Evolutionary conservation across 2,797 vertebrate species (phyloP).

Genomic region (Argentina silus): DNA sequence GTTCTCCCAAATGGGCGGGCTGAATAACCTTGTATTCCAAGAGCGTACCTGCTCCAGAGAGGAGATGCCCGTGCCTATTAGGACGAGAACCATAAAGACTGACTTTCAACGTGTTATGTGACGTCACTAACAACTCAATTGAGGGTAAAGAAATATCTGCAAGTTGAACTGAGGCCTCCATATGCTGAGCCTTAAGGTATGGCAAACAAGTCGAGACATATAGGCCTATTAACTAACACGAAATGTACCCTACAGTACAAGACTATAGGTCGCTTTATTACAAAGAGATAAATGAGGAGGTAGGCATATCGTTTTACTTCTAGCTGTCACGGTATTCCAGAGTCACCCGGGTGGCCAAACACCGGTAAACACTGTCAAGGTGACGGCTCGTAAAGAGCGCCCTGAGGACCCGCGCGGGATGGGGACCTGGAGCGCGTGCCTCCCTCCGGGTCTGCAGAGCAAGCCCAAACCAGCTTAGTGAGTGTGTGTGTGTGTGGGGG

Average conservation of each 20-base stretch:
- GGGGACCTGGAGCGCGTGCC: neutral
- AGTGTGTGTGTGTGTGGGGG: slow-evolving; percentile 13
- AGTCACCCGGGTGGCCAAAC: no score
- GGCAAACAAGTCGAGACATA: slow-evolving; percentile 5
- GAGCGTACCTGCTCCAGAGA: no score
- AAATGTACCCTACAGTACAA: neutral
- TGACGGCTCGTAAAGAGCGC: neutral
- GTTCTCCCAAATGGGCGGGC: no score
- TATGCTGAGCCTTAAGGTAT: neutral
- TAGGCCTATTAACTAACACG: neutral
- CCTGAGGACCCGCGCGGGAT: neutral
- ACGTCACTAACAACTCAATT: no score
- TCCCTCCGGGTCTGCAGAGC: neutral
- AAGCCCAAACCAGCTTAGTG: slow-evolving; percentile 4
- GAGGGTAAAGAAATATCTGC: neutral
- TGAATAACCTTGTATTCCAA: no score
- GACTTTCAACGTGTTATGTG: no score
- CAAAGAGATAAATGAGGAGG: neutral
- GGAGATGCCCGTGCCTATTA: no score
- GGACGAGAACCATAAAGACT: no score
- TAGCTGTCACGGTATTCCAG: no score
- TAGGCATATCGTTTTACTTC: no score
- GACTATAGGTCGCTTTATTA: neutral
- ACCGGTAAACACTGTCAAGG: neutral
- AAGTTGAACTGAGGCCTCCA: neutral